Percentiles rank a stretch among this genome's conserved stretches.
These are phyloP conservation scores for Nysson spinosus DNA, from an alignment of 2,888 invertebrate genomes.

Conservation along the genomic window DNA sequence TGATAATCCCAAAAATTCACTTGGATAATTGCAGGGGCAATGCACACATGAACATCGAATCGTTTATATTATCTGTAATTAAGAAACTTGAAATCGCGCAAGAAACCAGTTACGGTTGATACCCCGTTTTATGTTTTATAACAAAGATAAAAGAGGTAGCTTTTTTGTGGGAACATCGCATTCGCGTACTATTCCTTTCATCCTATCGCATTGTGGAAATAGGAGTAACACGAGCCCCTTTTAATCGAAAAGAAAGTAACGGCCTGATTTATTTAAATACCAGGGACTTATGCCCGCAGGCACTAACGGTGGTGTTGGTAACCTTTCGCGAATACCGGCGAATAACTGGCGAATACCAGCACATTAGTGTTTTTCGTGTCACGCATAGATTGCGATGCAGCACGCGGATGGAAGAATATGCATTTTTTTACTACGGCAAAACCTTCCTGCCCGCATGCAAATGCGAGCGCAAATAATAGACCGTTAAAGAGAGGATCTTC, in stretches of 20 bases:
- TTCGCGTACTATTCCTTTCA: neutral
- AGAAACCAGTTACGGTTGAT: neutral
- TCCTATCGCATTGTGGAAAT: neutral
- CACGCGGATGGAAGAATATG: no score
- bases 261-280: neutral
- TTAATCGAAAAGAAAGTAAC: slow-evolving; percentile 21
- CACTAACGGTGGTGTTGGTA: slow-evolving; percentile 15
- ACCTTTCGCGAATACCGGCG: neutral
- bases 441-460: neutral
- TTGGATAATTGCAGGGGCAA: neutral
- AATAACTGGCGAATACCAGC: slow-evolving; percentile 12
- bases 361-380: neutral
- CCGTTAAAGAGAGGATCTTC: neutral
- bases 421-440: neutral
- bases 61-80: no score
- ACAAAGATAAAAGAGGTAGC: no score
- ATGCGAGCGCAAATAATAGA: neutral
- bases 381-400: neutral
- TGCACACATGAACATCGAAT: neutral
- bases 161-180: no score
- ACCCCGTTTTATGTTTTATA: no score
- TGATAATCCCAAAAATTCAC: neutral
- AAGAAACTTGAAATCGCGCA: neutral
- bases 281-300: neutral
- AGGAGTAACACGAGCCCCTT: neutral